Evolutionary conservation across 2,797 vertebrate genomes (phyloP), one percentile per base, ranked within the genome.

Genomic region (Fratercula arctica): DNA sequence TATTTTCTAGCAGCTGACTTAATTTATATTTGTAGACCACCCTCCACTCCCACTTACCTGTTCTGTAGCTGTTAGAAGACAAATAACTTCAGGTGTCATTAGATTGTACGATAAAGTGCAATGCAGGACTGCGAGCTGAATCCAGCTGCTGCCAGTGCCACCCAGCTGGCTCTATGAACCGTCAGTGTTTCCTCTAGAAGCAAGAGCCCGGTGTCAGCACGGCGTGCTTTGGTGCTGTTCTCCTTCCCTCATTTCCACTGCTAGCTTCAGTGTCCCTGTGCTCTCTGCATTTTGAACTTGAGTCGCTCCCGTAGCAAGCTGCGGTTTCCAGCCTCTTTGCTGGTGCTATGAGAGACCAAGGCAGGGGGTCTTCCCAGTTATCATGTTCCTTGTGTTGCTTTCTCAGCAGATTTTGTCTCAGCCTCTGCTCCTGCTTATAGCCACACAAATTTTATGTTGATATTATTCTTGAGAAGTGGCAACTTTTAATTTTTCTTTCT

Each of bases 261-360:
- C 33, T 51, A 10, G 14, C 41, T 57, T 67, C 64, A 25, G 23
- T 13, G 16, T 63, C 57, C 60, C 35, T 4, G 0, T 46, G 57
- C 45, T 60, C 37, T 21, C 57, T 57, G 0, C 1, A 0, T 35
- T 41, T 33, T 68, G 72, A 60, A 50, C 45, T n/a, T 63, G 37
- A 67, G 35, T 23, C 46, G 16, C 39, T 56, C 45, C 50, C 43
- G 23, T 8, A 50, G 53, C 28, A 63, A 57, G 57, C 45, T 90
- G 57, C 4, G 0, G 20, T 60, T 89, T 26, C 33, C 57, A 48
- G 3, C 66, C 43, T 72, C 54, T 70, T 54, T 54, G 51, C 51
- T 73, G 78, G 70, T 80, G 87, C 63, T 25, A 1, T 25, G 51
- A 69, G 70, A 68, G 37, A 60, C 29, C 14, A 56, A 41, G 39